These are phyloP conservation scores for Leptopilina boulardi DNA, from an alignment of 1,140 invertebrate genomes.

Conservation along the genomic window DNA sequence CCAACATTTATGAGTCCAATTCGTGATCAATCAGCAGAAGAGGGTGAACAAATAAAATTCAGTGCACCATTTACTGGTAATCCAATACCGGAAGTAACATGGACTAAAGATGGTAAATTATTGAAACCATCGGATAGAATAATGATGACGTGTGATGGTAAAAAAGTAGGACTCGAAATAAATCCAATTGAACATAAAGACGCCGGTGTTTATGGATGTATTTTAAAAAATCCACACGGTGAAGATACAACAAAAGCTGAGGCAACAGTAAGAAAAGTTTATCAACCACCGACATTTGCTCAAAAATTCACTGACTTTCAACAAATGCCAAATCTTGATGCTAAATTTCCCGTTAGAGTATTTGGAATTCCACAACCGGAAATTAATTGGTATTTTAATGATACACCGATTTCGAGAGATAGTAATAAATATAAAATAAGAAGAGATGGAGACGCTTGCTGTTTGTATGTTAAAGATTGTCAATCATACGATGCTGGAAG, in stretches of 20 bases:
- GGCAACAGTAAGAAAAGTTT: constrained; percentile 86
- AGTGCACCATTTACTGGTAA: constrained; percentile 87
- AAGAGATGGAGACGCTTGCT: constrained; percentile 86
- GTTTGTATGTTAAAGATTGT: constrained; percentile 85
- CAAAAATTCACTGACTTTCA: constrained; percentile 91
- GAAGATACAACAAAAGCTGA: constrained; percentile 82
- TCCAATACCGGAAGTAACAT: constrained; percentile 89
- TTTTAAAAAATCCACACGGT: constrained; percentile 85
- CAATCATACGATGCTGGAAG: constrained; percentile 81
- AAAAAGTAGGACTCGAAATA: constrained; percentile 86
- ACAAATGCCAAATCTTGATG: constrained; percentile 86
- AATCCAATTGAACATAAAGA: constrained; percentile 83
- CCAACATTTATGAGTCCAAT: constrained; percentile 86
- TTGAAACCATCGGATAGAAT: constrained; percentile 81
- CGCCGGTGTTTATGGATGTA: constrained; percentile 86
- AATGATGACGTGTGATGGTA: constrained; percentile 87
- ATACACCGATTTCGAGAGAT: constrained; percentile 79
- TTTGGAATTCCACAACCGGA: constrained; percentile 92
- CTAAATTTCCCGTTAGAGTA: constrained; percentile 88
- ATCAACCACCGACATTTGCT: constrained; percentile 86
- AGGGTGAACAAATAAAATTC: constrained; percentile 83
- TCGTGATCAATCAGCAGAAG: constrained; percentile 85
- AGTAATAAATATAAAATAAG: constrained; percentile 86
- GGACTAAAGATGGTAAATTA: constrained; percentile 87
- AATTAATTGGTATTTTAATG: constrained; percentile 90